Evolutionary conservation across 2,888 invertebrate genomes (phyloP), one percentile per base, ranked within the genome.

Genomic region (Lapara coniferarum): DNA sequence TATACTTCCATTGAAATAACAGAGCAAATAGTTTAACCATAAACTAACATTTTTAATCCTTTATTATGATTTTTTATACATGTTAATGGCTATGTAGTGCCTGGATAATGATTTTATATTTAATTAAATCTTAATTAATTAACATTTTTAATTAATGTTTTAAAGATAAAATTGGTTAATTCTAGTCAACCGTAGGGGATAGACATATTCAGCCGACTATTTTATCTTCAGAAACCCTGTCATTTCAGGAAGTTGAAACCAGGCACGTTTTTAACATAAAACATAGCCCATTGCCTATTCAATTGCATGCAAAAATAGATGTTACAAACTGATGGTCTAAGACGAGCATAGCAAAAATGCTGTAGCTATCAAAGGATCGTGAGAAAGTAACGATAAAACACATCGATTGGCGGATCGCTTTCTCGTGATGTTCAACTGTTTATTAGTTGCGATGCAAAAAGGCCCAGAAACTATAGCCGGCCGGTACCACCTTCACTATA

Each of bases 331-430:
- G 69, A 69, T 71, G 55, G 70, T 71, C 69, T 30, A 63, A 63
- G 63, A 46, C 46, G 44, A 13, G 49, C 46, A 49, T 63, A 63
- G 63, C 63, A 46, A 63, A 63, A 63, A 63, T 63, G 46, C 16
- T 63, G 19, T 13, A 56, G 67, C 67, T 69, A 66, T 63, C 63
- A 63, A 63, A 63, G 78, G 86, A 89, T 92, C 93, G 93, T 93
- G 93, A 93, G 93, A 93, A 91, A 92, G 92, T 91, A 88, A 88
- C 89, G 88, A 89, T 92, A 92, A 91, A 63, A 92, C 91, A 92
- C 92, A 92, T 93, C 92, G 91, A 93, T 93, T 92, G 92, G 84
- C 82, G 87, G 88, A 87, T 87, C 89, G 77, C 92, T 93, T 92
- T 92, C 93, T 92, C 93, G 93, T 93, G 93, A 91, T 88, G 77